Percentiles rank a stretch among this genome's conserved stretches.
Conservation (phyloP, 2,888 invertebrate genomes). For the Standfussiana lucernea region DNA sequence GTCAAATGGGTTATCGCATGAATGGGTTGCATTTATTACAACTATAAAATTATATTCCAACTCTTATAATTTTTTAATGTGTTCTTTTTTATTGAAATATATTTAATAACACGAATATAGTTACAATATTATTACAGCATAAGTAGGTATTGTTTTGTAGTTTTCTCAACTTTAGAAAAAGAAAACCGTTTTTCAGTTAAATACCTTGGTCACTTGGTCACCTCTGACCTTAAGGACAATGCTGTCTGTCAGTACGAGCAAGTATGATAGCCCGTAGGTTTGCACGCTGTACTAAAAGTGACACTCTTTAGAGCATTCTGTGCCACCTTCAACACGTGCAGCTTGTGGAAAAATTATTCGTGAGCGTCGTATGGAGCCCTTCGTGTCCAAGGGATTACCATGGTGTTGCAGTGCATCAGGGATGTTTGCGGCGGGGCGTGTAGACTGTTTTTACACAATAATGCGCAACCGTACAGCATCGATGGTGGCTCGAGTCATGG, state of each 20-base stretch:
- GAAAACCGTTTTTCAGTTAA: not conserved
- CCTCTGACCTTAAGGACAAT: no score
- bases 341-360: no score
- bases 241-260: no score
- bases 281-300: no score
- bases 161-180: not conserved
- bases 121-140: not conserved
- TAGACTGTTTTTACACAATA: not conserved
- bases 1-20: conserved; percentile 43
- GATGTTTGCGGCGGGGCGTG: no score
- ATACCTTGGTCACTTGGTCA: no score
- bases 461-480: not conserved
- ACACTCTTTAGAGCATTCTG: no score
- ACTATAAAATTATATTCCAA: not conserved
- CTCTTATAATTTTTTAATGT: not conserved
- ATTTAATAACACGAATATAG: not conserved
- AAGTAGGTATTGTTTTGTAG: not conserved
- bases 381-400: no score
- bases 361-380: no score
- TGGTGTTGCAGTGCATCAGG: no score
- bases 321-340: no score
- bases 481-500: not conserved
- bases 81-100: not conserved
- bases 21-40: conserved; percentile 20
- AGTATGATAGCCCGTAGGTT: no score